Evolutionary conservation across 2,888 invertebrate genomes (phyloP), one percentile per base, ranked within the genome.

Genomic region (Phytoseiulus persimilis): DNA sequence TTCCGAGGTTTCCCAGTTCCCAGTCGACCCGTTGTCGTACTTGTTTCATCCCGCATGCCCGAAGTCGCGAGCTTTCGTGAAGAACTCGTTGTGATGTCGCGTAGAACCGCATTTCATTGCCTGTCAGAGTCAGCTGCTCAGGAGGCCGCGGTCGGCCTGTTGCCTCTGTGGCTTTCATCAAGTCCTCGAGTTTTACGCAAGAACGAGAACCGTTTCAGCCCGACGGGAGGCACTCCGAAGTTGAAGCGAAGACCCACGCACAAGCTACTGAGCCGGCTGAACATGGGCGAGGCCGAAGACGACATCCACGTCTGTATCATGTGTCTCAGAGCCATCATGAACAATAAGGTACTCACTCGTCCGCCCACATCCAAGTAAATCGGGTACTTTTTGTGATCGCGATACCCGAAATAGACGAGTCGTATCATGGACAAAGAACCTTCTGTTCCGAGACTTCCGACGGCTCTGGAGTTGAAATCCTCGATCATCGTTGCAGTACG

Each of bases 301-400:
- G 99, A 99, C 93, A 98, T 99, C 92, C 99, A 99, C 93, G 98
- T 99, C 91, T 98, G 98, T 94, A 98, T 99, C 92, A 96, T 98
- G 96, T 99, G 99, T 93, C 95, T 99, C 94, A 95, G 99, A 90
- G 99, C 99, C 92, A 98, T 99, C 92, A 99, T 99, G 99, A 99
- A 99, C 93, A 99, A 99, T 93, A 99, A 99, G 95, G 94, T 94
- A 91, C 90, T 91, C 33, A 89, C 33, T 32, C 31, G 32, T 45
- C 28, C 31, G 23, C 31, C 45, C 28, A 33, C 39, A 39, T 39
- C 39, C 9, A 39, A 3, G 3, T 39, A 3, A 39, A 39, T 39
- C 9, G 3, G 39, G 9, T 39, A 39, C 39, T 39, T 39, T 39
- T 9, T 9, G 9, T 39, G 39, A 39, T 39, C 39, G 32, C 83